Conservation (phyloP, 2,113 vertebrate species). For the Numenius arquata region DNA sequence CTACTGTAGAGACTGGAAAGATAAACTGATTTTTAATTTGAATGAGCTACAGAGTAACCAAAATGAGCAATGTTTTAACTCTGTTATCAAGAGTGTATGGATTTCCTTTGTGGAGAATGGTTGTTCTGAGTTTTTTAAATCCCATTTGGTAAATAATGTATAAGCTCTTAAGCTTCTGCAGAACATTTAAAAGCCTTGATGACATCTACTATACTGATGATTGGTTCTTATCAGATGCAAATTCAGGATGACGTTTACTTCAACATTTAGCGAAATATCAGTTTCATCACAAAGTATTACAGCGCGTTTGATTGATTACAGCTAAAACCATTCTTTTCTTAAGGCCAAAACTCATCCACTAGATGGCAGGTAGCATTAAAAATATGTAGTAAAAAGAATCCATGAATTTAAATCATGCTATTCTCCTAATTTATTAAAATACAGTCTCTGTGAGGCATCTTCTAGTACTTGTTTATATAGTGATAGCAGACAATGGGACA, state of each 20-base stretch:
- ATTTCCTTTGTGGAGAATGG: neutral
- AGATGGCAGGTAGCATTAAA: constrained; percentile 60
- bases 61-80: neutral
- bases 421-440: neutral
- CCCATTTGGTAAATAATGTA: neutral
- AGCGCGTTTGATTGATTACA: neutral
- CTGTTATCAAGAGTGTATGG: neutral
- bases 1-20: neutral
- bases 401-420: neutral
- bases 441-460: neutral
- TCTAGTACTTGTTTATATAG: neutral
- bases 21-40: neutral
- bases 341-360: constrained; percentile 25
- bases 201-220: neutral
- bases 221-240: neutral
- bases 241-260: neutral
- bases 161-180: neutral
- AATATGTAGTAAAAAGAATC: constrained; percentile 16
- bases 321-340: neutral
- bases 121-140: neutral
- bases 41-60: neutral
- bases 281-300: neutral
- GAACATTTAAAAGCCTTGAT: neutral
- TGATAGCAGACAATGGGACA: neutral
- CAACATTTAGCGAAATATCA: neutral